Evolutionary conservation across 2,888 invertebrate species (phyloP), one percentile per base, ranked within the genome.

Genomic region (Tortricodes alternella): DNA sequence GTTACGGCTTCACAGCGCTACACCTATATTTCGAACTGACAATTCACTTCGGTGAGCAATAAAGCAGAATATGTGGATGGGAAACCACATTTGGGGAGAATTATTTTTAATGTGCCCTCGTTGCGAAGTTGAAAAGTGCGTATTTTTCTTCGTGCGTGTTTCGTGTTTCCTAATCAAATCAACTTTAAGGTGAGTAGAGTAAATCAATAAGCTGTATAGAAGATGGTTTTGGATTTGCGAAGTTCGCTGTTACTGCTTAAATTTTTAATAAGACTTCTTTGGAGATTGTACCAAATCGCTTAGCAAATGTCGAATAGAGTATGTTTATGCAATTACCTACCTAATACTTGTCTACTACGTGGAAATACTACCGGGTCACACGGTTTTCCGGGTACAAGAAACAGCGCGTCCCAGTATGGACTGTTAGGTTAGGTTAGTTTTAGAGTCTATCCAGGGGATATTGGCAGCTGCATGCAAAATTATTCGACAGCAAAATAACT

Each of bases 21-120:
- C 13, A 32, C 49, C 23, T 34, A 9, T 41, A 21, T 35, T 34
- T 35, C 44, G 16, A 37, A 32, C 49, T 44, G 50, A 56, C 43
- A 56, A 56, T 56, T 56, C 50, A 50, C 56, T 56, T 56, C 56
- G 56, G 56, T 56, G 50, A 56, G 56, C 56, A 56, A 56, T 56
- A 56, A 56, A 50, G 56, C 49, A 38, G 44, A 56, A 56, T 50
- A 56, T 56, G 50, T 56, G 50, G 50, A 48, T 58, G 58, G 53
- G 48, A 58, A 58, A 53, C 53, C 58, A 32, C 53, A 58, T 58
- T 57, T 58, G 38, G 34, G 34, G 46, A 34, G 46, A 59, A 59
- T 55, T 43, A 51, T 59, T 61, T 61, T 61, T 51, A 59, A 61
- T 59, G 51, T 48, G 15, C 49, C 46, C 15, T 18, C 41, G 34